Base-by-base conservation (phyloP, 1,140 invertebrate species). In the Euschistus heros region DNA sequence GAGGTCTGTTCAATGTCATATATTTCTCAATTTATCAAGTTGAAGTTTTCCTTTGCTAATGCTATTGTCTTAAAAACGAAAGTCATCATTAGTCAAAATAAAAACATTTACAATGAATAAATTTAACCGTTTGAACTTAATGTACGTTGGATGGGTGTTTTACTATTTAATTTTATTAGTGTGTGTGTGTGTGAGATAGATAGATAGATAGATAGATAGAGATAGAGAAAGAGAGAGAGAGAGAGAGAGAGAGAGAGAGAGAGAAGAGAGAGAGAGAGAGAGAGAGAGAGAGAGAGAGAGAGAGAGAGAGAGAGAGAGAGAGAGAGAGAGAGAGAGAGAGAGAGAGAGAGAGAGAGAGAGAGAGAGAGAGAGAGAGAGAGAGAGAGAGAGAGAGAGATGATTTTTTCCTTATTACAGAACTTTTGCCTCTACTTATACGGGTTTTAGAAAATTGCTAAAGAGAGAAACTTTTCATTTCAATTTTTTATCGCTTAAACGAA, bases 291-390 rank as follows among this genome's bases (percentile, higher is more conserved):
- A 37, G 27, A 30, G 42, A 62, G 61, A 62, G 42, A 44, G 42
- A 62, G 61, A 62, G 42, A 44, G 42, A 62, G 61, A 62, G 42
- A 44, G 42, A 62, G 61, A 62, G 42, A 44, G 30, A 62, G 61
- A 62, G 42, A 44, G 42, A 62, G 8, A 55, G 8, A 55, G 7
- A 55, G 8, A 55, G 7, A 55, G 8, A 55, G 52, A 55, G 52
- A 55, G 52, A 55, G 52, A 55, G 52, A 55, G 52, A 55, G 52
- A 55, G 52, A 55, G 52, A 55, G 52, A 55, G 52, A 55, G 52
- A 55, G 52, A 55, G 52, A 55, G 52, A 55, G 52, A 55, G 52
- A 55, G 18, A 55, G 52, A 55, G 52, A 55, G 52, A 55, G 52
- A 18, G 52, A 44, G 17, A 17, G 42, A 44, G 42, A 10, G 42